A percentile compares a stretch with the other conserved stretches of the same genome.
These are phyloP conservation scores for Cynodonichthys magdalenae DNA, from an alignment of 2,797 vertebrate genomes.

Conservation along the genomic window DNA sequence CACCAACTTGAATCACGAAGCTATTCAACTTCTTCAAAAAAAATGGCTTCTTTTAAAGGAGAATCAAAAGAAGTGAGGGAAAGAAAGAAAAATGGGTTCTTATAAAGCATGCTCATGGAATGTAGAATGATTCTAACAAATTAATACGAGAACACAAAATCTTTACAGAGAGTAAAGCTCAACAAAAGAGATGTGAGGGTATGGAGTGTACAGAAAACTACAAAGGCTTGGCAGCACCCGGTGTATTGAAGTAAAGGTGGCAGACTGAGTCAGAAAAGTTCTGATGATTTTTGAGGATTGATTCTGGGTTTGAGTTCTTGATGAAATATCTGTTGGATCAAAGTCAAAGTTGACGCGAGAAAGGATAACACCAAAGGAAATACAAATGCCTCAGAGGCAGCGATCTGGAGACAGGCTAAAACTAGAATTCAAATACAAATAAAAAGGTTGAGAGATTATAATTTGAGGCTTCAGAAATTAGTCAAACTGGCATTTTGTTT, in stretches of 20 bases:
- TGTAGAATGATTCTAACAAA: constrained; percentile 40
- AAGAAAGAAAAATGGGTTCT: constrained; percentile 30
- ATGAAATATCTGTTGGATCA: constrained; percentile 44
- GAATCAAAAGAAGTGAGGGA: constrained; percentile 28
- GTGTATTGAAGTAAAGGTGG: constrained; percentile 26
- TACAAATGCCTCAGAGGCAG: background rate
- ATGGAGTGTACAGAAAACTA: constrained; percentile 37
- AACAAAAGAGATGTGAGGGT: constrained; percentile 35
- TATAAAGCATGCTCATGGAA: constrained; percentile 53
- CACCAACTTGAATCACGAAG: constrained; percentile 40
- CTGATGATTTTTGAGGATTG: constrained; percentile 17
- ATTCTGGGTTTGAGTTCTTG: constrained; percentile 22
- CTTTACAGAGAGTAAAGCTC: constrained; percentile 18
- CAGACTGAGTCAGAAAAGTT: constrained; percentile 39
- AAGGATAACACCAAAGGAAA: constrained; percentile 33
- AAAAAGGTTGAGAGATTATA: background rate
- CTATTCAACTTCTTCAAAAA: constrained; percentile 33
- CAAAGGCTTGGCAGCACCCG: constrained; percentile 20
- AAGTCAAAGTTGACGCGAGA: constrained; percentile 26
- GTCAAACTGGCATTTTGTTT: background rate
- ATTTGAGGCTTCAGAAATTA: background rate
- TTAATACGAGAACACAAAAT: constrained; percentile 34
- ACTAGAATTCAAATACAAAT: constrained; percentile 19
- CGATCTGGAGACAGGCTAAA: constrained; percentile 7
- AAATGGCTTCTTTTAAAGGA: constrained; percentile 26